Conservation (phyloP, 2,888 invertebrate genomes). For the Cataglyphis altisquamis region DNA sequence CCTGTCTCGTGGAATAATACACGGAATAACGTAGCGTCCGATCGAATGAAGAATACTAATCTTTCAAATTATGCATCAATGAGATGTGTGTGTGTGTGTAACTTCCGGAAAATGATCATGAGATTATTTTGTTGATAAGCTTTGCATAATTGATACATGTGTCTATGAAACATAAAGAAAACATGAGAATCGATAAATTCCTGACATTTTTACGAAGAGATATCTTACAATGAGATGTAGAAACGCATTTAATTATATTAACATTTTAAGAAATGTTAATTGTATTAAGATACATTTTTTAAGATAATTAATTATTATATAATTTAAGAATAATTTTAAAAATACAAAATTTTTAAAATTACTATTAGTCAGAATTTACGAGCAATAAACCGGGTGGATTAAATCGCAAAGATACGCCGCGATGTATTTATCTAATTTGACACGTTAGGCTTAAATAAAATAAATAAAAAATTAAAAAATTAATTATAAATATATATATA, state of each 20-base stretch:
- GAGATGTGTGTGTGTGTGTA: background rate
- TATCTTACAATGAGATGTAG: background rate
- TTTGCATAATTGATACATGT: background rate
- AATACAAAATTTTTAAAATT: too few relatives aligned
- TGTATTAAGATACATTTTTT: too few relatives aligned
- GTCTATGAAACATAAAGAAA: background rate
- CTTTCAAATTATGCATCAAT: background rate
- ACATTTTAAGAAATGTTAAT: too few relatives aligned
- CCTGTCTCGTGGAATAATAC: conserved; percentile 26
- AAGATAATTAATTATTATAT: too few relatives aligned
- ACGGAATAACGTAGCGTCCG: background rate
- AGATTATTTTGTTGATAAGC: background rate
- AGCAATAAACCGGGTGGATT: too few relatives aligned
- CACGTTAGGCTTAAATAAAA: too few relatives aligned
- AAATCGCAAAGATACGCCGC: too few relatives aligned
- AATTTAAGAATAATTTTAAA: too few relatives aligned
- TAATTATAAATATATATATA: too few relatives aligned
- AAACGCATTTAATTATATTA: background rate
- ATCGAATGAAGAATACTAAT: background rate
- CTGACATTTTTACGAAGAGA: background rate
- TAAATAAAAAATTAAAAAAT: too few relatives aligned
- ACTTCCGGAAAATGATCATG: background rate
- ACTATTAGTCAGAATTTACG: too few relatives aligned
- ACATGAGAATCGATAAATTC: background rate
- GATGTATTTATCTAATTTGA: too few relatives aligned